A percentile compares a stretch with the other conserved stretches of the same genome.
These are phyloP conservation scores for Ptilodon capucinus DNA, from an alignment of 2,888 invertebrate species.

Conservation along the genomic window DNA sequence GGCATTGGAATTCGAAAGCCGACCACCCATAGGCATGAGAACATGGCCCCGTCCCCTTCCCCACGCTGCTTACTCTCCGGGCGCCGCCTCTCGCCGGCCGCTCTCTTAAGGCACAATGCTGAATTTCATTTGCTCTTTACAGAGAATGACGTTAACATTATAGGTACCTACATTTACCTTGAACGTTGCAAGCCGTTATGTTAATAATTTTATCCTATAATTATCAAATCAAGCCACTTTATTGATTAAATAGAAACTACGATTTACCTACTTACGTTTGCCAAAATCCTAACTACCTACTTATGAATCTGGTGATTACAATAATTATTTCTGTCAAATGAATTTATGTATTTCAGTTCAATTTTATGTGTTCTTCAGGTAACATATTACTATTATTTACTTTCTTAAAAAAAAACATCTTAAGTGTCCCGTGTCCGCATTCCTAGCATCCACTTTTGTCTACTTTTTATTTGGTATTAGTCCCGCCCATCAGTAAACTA, in stretches of 20 bases:
- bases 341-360: too few relatives aligned
- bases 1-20: slow-evolving; percentile 81
- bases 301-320: too few relatives aligned
- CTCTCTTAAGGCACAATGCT: slow-evolving; percentile 74
- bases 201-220: slow-evolving; percentile 1
- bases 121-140: slow-evolving; percentile 77
- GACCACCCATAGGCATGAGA: slow-evolving; percentile 82
- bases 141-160: slow-evolving; percentile 38
- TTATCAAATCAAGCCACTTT: too few relatives aligned
- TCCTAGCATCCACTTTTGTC: slow-evolving; percentile 59
- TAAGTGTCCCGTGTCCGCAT: slow-evolving; percentile 71
- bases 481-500: slow-evolving; percentile 75
- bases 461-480: slow-evolving; percentile 75
- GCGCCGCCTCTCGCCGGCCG: slow-evolving; percentile 76
- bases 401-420: slow-evolving; percentile 20
- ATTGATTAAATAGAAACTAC: too few relatives aligned
- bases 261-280: background rate
- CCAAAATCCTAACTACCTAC: slow-evolving; percentile 1
- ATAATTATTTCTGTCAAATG: too few relatives aligned
- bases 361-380: too few relatives aligned
- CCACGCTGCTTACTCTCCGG: slow-evolving; percentile 66
- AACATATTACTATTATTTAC: too few relatives aligned
- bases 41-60: slow-evolving; percentile 76
- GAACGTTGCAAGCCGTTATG: background rate
- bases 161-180: background rate